These are phyloP conservation scores for Caenorhabditis inopinata DNA, from an alignment of 1,140 invertebrate genomes.

Conservation along the genomic window DNA sequence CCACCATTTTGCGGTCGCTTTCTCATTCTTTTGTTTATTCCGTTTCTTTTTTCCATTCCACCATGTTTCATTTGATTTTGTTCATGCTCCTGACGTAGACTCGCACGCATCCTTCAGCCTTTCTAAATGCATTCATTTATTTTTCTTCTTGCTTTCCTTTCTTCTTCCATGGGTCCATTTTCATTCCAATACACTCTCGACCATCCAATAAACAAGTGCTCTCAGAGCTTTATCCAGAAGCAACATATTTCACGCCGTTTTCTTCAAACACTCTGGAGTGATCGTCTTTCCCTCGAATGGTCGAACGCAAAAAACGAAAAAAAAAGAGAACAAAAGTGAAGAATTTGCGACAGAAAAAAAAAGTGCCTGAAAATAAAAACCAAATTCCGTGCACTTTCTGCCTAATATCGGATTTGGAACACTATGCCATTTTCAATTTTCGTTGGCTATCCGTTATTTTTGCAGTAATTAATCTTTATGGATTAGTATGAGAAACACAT, in stretches of 20 bases:
- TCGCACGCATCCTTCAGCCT: not conserved
- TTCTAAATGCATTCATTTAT: slow-evolving; percentile 21
- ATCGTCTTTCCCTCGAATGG: not conserved
- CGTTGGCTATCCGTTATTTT: slow-evolving; percentile 10
- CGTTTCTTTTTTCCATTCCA: slow-evolving; percentile 15
- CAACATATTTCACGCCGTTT: not conserved
- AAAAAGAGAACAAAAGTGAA: not conserved
- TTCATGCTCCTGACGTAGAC: not conserved
- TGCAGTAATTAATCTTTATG: slow-evolving; percentile 16
- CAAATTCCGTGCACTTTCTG: slow-evolving; percentile 13
- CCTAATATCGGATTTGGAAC: not conserved
- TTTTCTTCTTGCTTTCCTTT: not conserved
- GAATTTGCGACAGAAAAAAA: not conserved
- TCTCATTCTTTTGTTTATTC: not conserved
- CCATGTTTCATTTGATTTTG: slow-evolving; percentile 29
- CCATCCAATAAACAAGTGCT: not conserved
- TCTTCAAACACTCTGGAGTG: not conserved
- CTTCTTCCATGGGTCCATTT: not conserved
- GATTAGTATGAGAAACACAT: not conserved
- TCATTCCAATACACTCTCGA: slow-evolving; percentile 26
- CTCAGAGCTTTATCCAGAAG: not conserved
- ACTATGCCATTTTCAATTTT: not conserved
- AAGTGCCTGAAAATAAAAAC: not conserved
- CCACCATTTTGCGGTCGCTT: not conserved
- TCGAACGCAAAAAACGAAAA: no score